Evolutionary conservation across 1,140 invertebrate species (phyloP).

Genomic region (Cheumatopsyche charites): DNA sequence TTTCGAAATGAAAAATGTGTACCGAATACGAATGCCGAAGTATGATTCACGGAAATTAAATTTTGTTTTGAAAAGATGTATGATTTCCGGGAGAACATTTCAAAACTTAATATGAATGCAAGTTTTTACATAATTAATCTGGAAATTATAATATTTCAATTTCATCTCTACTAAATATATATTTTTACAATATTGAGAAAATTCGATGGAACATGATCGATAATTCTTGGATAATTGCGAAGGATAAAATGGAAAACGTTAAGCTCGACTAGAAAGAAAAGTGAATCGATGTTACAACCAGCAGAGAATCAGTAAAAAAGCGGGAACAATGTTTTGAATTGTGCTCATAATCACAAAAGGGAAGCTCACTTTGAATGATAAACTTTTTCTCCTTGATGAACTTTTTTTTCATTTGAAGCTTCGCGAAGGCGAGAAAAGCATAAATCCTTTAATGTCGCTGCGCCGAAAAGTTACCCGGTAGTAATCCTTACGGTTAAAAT

Average conservation of each 20-base stretch:
- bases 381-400: conserved; percentile 17
- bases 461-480: too few species aligned
- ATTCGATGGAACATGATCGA: too few species aligned
- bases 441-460: conserved; percentile 6
- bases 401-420: conserved; percentile 1
- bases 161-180: too few species aligned
- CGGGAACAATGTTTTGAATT: conserved; percentile 14
- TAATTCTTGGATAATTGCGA: background rate
- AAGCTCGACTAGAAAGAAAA: background rate
- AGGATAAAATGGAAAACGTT: background rate
- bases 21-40: background rate
- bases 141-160: too few species aligned
- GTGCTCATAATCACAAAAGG: conserved; percentile 12
- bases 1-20: background rate
- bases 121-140: too few species aligned
- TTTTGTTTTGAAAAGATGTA: too few species aligned
- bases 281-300: background rate
- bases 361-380: conserved; percentile 11
- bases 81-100: too few species aligned
- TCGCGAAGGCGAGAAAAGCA: background rate
- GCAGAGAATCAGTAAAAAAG: too few species aligned
- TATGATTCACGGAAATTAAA: too few species aligned
- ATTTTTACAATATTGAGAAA: too few species aligned
- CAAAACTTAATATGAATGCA: too few species aligned
- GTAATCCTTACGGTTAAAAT: too few species aligned